These are phyloP conservation scores for Ptilodon capucinus DNA, from an alignment of 2,888 invertebrate genomes.

Conservation along the genomic window DNA sequence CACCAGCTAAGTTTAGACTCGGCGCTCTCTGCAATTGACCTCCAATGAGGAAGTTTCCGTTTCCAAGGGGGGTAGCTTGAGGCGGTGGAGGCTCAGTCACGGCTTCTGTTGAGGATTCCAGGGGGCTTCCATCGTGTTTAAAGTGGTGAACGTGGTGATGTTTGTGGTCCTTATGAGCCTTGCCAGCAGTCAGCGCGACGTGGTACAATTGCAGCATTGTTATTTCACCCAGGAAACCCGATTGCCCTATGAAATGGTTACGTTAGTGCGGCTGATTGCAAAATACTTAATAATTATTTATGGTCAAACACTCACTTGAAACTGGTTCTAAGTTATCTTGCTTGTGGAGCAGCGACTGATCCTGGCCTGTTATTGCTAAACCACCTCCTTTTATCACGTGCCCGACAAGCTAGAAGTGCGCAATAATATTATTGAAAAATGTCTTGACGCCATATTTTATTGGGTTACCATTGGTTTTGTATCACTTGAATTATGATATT, in stretches of 20 bases:
- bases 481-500: neutral
- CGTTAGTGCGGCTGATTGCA: slow-evolving; percentile 10
- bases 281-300: slow-evolving; percentile 2
- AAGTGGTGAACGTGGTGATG: slow-evolving; percentile 93
- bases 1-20: slow-evolving; percentile 75
- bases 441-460: neutral
- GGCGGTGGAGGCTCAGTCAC: slow-evolving; percentile 79
- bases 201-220: slow-evolving; percentile 91
- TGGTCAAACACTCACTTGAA: slow-evolving; percentile 50
- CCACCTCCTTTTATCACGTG: slow-evolving; percentile 90
- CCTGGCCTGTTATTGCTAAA: slow-evolving; percentile 88
- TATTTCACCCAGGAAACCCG: slow-evolving; percentile 88
- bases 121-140: slow-evolving; percentile 86
- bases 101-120: slow-evolving; percentile 83
- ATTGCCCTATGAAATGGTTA: slow-evolving; percentile 72
- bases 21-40: slow-evolving; percentile 85
- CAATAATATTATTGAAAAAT: neutral
- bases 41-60: slow-evolving; percentile 83
- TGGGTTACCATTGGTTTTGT: neutral
- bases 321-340: slow-evolving; percentile 55
- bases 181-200: slow-evolving; percentile 91
- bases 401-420: slow-evolving; percentile 86
- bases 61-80: slow-evolving; percentile 66
- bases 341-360: slow-evolving; percentile 78
- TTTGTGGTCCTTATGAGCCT: slow-evolving; percentile 93